Conservation (phyloP, 2,797 vertebrate genomes). For the Enteromius viviparus region DNA sequence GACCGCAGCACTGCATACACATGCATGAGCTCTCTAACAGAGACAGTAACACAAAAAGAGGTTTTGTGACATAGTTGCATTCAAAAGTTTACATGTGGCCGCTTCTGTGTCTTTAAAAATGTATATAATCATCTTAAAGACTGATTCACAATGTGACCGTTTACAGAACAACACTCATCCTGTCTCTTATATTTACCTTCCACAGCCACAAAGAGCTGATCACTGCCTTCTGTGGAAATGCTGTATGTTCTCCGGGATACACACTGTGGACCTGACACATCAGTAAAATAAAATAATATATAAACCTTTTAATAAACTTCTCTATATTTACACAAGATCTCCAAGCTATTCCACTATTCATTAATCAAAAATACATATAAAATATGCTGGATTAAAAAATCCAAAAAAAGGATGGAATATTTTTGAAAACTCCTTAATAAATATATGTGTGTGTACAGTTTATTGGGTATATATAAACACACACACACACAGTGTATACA, state of each 20-base stretch:
- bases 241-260: constrained; percentile 77
- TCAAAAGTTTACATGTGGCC: not conserved
- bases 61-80: not conserved
- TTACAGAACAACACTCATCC: not conserved
- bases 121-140: constrained; percentile 4
- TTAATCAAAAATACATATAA: too few relatives aligned
- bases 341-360: too few relatives aligned
- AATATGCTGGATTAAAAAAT: not conserved
- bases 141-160: not conserved
- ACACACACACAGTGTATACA: too few relatives aligned
- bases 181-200: constrained; percentile 74
- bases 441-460: too few relatives aligned
- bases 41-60: constrained; percentile 11
- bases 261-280: constrained; percentile 76
- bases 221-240: constrained; percentile 69
- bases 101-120: not conserved
- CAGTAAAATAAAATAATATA: not conserved
- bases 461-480: too few relatives aligned
- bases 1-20: constrained; percentile 79
- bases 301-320: not conserved
- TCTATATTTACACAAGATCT: not conserved
- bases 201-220: constrained; percentile 75
- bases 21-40: constrained; percentile 78
- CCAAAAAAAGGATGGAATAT: not conserved
- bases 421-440: not conserved